Evolutionary conservation across 2,888 invertebrate genomes (phyloP).

Genomic region (Cantharis rufa): DNA sequence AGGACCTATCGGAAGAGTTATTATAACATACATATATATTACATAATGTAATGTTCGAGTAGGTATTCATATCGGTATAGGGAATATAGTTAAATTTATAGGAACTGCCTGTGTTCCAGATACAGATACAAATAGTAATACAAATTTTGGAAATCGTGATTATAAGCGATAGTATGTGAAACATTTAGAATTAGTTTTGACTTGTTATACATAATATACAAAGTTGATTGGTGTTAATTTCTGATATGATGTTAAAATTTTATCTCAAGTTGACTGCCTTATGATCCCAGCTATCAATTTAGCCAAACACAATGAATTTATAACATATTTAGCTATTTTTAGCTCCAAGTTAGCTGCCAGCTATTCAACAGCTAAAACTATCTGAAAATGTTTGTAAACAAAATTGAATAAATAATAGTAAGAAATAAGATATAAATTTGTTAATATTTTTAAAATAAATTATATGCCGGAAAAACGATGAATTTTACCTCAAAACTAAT

Average conservation of each 20-base stretch:
- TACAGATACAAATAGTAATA: background rate
- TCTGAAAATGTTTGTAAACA: too few relatives aligned
- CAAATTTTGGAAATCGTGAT: too few relatives aligned
- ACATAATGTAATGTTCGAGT: too few relatives aligned
- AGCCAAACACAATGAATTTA: background rate
- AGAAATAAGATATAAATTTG: too few relatives aligned
- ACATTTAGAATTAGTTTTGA: background rate
- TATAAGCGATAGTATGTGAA: background rate
- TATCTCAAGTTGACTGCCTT: background rate
- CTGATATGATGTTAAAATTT: background rate
- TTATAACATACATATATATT: too few relatives aligned
- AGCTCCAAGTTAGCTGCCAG: too few relatives aligned
- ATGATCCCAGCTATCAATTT: background rate
- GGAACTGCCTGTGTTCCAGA: background rate
- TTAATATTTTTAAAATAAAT: too few relatives aligned
- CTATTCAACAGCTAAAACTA: too few relatives aligned
- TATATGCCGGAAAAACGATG: too few relatives aligned
- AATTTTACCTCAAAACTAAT: too few relatives aligned
- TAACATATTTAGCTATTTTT: too few relatives aligned
- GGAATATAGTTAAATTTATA: background rate
- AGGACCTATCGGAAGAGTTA: background rate
- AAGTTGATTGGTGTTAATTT: background rate
- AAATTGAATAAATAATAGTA: too few relatives aligned
- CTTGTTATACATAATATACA: background rate
- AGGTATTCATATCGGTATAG: background rate